Evolutionary conservation across 2,797 vertebrate species (phyloP), one percentile per base, ranked within the genome.

Genomic region (Gymnothorax javanicus): DNA sequence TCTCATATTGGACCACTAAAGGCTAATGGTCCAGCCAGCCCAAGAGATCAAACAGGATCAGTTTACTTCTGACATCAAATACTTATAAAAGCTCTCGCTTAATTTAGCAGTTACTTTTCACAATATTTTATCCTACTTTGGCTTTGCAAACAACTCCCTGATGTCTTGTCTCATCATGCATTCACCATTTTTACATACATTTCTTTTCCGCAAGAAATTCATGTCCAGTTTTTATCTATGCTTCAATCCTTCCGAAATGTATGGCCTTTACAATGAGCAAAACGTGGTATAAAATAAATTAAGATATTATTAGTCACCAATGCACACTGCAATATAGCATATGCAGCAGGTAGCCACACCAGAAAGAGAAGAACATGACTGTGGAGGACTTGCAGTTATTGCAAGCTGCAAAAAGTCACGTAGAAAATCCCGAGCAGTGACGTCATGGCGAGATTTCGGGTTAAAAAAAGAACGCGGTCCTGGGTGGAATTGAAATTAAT

Each of bases 401-500:
- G 27, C 20, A 43, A 56, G 50, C 50, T 23, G 50, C 92, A 96
- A 96, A 97, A 96, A 95, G 95, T 94, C 95, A 94, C 94, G 33
- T 43, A 94, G 96, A 97, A 96, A 95, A 94, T 27, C 95, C 88
- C 93, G 92, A 94, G 92, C 89, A 91, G 93, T 94, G 94, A 93
- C 93, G 93, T 92, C 87, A 94, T 93, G 89, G 91, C 88, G 25
- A 84, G 67, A 60, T 71, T 56, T 25, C 12, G 90, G 52, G n/a
- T 3, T 1, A 13, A 20, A 20, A 25, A 67, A n/a, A 67, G 94
- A 93, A 88, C 86, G 92, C 89, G 90, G 92, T 90, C 96, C 96
- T 95, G 92, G 94, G 96, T 69, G 94, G 95, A 97, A 96, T 95
- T 84, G 90, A 98, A 98, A 97, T 97, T 97, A 98, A 98, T 97